Base-by-base conservation (phyloP, 2,113 vertebrate species). In the Chionomys nivalis region DNA sequence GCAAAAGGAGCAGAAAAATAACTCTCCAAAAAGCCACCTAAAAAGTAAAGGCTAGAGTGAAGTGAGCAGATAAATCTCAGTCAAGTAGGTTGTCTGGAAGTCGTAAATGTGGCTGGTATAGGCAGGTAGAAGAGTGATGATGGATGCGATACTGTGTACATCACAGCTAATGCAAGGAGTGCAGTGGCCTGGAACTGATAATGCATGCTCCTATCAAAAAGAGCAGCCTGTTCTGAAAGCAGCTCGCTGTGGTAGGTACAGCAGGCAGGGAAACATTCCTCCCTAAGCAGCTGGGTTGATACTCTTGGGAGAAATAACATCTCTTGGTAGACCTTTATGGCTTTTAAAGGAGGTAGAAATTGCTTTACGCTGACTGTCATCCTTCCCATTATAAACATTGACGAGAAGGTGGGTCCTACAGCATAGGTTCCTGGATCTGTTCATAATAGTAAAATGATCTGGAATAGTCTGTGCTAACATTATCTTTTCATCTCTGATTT, bases 1-100 rank as follows among this genome's bases (percentile, higher is more conserved):
- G 61, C 58, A 94, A 81, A 33, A 16, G 4, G 19, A 31, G 65
- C 65, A 92, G 91, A 96, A 81, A 95, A 97, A 73, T 63, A 55
- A 47, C 8, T 52, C 26, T 5, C 4, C 5, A 1, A 44, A 73
- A 66, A 73, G 47, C 16, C 68, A 33, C 42, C 47, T 94, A 90
- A 91, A 95, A 91, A 87, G 58, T 31, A 86, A 96, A 90, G 63
- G 24, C 73, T 87, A 0, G 4, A 52, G 42, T 0, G 1, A 87
- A 52, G 42, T 1, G 13, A 11, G 26, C 36, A 16, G 28, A 61
- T 93, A 94, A 95, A 94, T 96, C 85, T 88, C 7, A 49, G 63
- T n/a, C 44, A 58, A 63, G 44, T 33, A 1, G 28, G 33, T 31
- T 79, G 47, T 89, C n/a, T 66, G 78, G 87, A 87, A 83, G 44